Percentiles rank a stretch among this genome's conserved stretches.
These are phyloP conservation scores for Tribolium freemani DNA, from an alignment of 2,888 invertebrate species.

Conservation along the genomic window DNA sequence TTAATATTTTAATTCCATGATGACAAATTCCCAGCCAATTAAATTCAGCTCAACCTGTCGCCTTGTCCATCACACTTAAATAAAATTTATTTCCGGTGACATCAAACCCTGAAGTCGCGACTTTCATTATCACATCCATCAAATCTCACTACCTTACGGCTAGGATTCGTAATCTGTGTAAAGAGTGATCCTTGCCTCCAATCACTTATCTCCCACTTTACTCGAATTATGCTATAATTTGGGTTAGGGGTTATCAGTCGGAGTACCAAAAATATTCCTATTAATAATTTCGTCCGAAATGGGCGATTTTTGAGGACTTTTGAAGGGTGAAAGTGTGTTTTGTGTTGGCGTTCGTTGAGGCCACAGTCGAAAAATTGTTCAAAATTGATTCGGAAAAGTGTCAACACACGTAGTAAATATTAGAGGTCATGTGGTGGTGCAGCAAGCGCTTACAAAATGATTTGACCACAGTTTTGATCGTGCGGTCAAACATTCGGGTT, in stretches of 20 bases:
- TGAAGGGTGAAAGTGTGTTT: not conserved
- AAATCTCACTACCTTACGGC: not conserved
- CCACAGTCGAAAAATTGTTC: not conserved
- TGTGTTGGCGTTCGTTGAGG: not conserved
- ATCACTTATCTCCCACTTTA: constrained; percentile 7
- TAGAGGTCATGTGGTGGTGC: constrained; percentile 28
- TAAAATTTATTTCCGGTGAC: constrained; percentile 6
- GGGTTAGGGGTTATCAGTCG: not conserved
- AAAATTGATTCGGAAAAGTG: not conserved
- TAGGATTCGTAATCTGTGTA: not conserved
- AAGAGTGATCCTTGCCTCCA: not conserved
- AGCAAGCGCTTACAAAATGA: constrained; percentile 14
- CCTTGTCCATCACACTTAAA: not conserved
- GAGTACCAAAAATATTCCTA: not conserved
- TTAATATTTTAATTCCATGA: too few species aligned
- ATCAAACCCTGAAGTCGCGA: not conserved
- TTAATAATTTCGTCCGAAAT: not conserved
- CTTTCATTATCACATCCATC: not conserved
- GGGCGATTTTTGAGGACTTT: not conserved
- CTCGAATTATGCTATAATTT: not conserved
- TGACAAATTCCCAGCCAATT: too few species aligned
- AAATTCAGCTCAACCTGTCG: not conserved
- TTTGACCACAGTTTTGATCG: constrained; percentile 31
- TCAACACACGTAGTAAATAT: constrained; percentile 13
- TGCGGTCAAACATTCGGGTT: constrained; percentile 12